phyloP scores from a whole-genome alignment of 2,888 invertebrate genomes.

The Hyles lineata region DNA sequence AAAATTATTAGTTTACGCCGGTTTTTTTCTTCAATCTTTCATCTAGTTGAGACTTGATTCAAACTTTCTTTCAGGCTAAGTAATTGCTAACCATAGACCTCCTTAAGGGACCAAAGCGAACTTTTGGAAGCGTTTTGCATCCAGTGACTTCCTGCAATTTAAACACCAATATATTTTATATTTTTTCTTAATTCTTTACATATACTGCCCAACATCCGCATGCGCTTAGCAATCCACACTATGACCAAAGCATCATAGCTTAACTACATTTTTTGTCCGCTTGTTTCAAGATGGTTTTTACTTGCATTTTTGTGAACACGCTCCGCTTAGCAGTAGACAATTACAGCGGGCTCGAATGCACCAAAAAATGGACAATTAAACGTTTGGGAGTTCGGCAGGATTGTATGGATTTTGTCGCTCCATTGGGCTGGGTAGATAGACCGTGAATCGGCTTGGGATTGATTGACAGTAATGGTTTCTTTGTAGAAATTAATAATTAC shows the following conservation, averaged over 20 bases:
- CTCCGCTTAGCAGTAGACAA: slow-evolving; percentile 46
- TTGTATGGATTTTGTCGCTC: background rate
- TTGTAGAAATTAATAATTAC: background rate
- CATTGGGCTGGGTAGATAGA: background rate
- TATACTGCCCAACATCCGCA: slow-evolving; percentile 43
- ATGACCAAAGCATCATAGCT: slow-evolving; percentile 40
- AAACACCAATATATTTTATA: background rate
- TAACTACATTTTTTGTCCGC: slow-evolving; percentile 34
- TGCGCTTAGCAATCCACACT: slow-evolving; percentile 41
- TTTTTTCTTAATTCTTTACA: background rate
- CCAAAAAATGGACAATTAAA: slow-evolving; percentile 13
- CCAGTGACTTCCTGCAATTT: no score
- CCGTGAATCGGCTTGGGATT: background rate
- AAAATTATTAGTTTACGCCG: no score
- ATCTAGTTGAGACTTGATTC: no score
- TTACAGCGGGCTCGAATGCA: background rate
- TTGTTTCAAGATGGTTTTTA: slow-evolving; percentile 42
- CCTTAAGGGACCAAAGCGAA: no score
- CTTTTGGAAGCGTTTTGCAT: no score
- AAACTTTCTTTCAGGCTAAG: no score
- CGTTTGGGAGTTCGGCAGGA: background rate
- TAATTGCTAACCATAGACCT: no score
- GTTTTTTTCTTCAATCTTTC: no score
- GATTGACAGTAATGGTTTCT: background rate
- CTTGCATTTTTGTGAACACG: slow-evolving; percentile 49